Percentiles rank a stretch among this genome's conserved stretches.
Conservation (phyloP, 2,888 invertebrate species). For the Drosophila pseudotalamancana region DNA sequence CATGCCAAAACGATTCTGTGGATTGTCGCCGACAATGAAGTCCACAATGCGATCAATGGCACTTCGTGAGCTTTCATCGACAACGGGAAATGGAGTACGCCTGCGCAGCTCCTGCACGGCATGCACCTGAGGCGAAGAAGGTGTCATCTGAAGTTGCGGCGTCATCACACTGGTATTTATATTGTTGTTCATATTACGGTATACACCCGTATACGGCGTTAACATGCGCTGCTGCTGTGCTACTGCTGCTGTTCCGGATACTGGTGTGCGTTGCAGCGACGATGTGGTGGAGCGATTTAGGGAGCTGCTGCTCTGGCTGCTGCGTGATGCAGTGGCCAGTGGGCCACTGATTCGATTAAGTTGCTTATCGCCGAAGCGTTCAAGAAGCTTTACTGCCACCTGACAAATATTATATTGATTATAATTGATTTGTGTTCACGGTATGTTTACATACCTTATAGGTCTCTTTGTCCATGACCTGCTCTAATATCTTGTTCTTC, state of each 20-base stretch:
- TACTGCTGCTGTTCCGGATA: constrained; percentile 9
- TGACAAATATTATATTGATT: constrained; percentile 21
- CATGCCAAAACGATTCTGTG: constrained; percentile 96
- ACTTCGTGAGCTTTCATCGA: constrained; percentile 88
- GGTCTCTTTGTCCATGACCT: constrained; percentile 98
- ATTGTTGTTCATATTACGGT: constrained; percentile 53
- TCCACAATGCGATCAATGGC: constrained; percentile 96
- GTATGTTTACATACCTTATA: constrained; percentile 89
- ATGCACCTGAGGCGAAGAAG: constrained; percentile 33
- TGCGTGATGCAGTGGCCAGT: constrained; percentile 10
- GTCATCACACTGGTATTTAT: constrained; percentile 41
- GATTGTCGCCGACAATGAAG: constrained; percentile 97
- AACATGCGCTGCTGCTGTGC: constrained; percentile 27
- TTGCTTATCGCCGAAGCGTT: constrained; percentile 82
- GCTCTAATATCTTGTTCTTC: constrained; percentile 95
- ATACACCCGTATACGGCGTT: constrained; percentile 57
- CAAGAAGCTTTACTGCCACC: constrained; percentile 83
- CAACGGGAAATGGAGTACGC: constrained; percentile 83
- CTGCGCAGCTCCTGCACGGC: constrained; percentile 72
- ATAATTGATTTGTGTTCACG: background rate
- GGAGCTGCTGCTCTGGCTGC: constrained; percentile 13
- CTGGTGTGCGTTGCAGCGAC: constrained; percentile 33
- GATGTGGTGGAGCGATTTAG: constrained; percentile 27
- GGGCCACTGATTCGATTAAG: constrained; percentile 40
- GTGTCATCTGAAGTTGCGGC: constrained; percentile 29